Percentiles rank a stretch among this genome's conserved stretches.
These are phyloP conservation scores for Pungitius pungitius DNA, from an alignment of 2,113 vertebrate genomes.

Conservation along the genomic window DNA sequence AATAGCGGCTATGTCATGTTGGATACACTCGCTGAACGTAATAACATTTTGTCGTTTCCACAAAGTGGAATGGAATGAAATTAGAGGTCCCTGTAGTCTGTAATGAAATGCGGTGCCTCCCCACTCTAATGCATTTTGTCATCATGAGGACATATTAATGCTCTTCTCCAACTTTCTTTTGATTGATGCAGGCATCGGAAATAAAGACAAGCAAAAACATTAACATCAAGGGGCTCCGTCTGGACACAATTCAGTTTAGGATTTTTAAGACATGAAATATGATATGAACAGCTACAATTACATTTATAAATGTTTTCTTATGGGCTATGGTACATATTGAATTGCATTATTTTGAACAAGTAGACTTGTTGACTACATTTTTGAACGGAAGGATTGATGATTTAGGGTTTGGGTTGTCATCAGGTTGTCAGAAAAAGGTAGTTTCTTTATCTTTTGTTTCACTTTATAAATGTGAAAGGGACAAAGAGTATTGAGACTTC, in stretches of 20 bases:
- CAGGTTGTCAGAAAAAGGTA: neutral
- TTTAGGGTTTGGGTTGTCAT: conserved; percentile 9
- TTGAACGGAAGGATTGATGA: neutral
- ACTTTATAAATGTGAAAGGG: neutral
- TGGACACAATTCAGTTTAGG: conserved; percentile 34
- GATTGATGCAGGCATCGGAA: conserved; percentile 63
- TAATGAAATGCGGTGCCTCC: conserved; percentile 79
- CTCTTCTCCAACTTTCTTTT: conserved; percentile 70
- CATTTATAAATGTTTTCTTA: conserved; percentile 29
- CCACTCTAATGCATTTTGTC: conserved; percentile 79
- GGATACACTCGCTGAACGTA: conserved; percentile 79
- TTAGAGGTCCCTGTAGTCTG: conserved; percentile 80
- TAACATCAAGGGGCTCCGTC: conserved; percentile 48
- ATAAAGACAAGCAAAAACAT: conserved; percentile 63
- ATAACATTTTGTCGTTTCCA: conserved; percentile 82
- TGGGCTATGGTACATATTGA: neutral
- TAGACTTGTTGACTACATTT: neutral
- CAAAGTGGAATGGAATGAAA: conserved; percentile 84
- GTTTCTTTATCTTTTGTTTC: neutral
- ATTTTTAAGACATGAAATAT: conserved; percentile 48
- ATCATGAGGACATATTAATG: conserved; percentile 77
- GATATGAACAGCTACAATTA: conserved; percentile 39
- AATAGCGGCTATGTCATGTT: conserved; percentile 81
- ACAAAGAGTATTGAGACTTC: neutral
- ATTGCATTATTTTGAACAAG: neutral